These are phyloP conservation scores for Laupala kohalensis DNA, from an alignment of 1,140 invertebrate genomes.

Conservation along the genomic window DNA sequence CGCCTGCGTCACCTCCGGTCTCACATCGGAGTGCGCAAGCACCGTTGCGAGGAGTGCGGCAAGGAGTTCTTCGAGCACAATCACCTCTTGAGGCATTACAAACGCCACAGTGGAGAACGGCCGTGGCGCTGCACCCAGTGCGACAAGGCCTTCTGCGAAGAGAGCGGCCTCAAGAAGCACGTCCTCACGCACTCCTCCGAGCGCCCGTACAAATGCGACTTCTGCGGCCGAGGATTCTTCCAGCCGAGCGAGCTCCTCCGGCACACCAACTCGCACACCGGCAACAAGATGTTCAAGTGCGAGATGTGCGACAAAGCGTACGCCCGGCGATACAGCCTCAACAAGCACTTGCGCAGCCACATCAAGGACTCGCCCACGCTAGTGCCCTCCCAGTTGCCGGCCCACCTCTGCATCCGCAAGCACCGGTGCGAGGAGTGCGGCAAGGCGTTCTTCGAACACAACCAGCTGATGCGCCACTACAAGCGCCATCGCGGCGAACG, in stretches of 20 bases:
- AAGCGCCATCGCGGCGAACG: neutral
- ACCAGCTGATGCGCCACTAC: neutral
- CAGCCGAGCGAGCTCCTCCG: neutral
- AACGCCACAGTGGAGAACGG: neutral
- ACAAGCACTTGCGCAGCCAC: neutral
- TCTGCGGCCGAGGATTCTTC: neutral
- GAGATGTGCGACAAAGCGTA: neutral
- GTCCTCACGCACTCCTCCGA: neutral
- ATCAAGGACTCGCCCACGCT: neutral
- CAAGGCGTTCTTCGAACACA: neutral
- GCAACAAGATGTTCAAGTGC: neutral
- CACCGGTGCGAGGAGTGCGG: neutral
- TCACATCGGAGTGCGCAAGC: neutral
- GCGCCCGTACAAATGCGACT: neutral
- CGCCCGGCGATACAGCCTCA: neutral
- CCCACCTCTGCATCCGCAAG: neutral
- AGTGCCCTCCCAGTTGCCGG: neutral
- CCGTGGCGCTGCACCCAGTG: neutral
- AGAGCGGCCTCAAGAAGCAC: neutral
- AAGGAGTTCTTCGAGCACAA: neutral
- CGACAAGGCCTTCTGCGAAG: neutral
- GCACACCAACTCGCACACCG: neutral
- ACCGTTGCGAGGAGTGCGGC: neutral
- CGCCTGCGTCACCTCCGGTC: neutral
- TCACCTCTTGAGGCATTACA: neutral